Conservation (phyloP, 1,140 invertebrate genomes). For the Danaus plexippus region DNA sequence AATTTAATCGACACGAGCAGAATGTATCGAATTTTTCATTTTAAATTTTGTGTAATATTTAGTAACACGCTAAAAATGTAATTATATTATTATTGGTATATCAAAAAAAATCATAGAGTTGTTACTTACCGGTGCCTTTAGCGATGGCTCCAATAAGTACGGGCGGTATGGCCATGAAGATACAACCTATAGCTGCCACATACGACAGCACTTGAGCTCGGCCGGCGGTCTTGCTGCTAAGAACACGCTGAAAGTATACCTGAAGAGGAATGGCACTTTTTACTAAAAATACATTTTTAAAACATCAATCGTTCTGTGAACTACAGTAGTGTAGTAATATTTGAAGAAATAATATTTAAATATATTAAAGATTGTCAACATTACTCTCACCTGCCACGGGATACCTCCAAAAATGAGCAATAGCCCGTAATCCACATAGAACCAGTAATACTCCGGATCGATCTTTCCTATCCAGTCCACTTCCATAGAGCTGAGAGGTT, state of each 20-base stretch:
- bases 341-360: background rate
- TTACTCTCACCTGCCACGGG: constrained; percentile 89
- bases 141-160: constrained; percentile 97
- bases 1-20: background rate
- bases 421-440: constrained; percentile 92
- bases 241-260: constrained; percentile 98
- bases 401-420: constrained; percentile 97
- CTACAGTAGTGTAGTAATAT: background rate
- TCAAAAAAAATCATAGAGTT: background rate
- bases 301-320: background rate
- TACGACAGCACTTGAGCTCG: constrained; percentile 96
- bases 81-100: too few species aligned
- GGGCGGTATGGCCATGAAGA: constrained; percentile 96
- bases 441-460: constrained; percentile 80
- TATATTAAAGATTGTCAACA: background rate
- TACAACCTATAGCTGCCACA: constrained; percentile 94
- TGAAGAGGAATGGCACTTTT: constrained; percentile 43
- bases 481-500: constrained; percentile 82
- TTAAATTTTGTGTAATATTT: too few species aligned
- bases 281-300: background rate
- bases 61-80: too few species aligned
- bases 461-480: constrained; percentile 93
- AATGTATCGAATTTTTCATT: background rate
- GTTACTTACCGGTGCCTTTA: constrained; percentile 86
- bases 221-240: constrained; percentile 94